phyloP scores from a whole-genome alignment of 1,140 invertebrate genomes.

The Cherax destructor region DNA sequence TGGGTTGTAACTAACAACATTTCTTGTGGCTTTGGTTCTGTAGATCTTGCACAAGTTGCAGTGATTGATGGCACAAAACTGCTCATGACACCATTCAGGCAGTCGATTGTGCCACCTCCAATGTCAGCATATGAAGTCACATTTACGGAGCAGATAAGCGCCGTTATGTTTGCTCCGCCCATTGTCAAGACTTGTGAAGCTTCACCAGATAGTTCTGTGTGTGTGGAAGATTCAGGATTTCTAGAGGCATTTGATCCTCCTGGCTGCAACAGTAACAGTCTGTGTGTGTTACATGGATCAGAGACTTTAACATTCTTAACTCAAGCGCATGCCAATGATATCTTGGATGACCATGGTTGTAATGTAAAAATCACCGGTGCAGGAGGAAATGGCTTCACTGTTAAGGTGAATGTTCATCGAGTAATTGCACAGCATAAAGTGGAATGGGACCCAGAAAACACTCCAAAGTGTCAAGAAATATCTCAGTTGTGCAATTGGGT shows the following conservation, averaged over 20 bases:
- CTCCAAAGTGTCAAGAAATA: not conserved
- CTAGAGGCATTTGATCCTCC: slow-evolving; percentile 74
- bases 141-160: slow-evolving; percentile 79
- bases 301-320: slow-evolving; percentile 60
- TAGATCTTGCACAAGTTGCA: slow-evolving; percentile 76
- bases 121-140: slow-evolving; percentile 83
- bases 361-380: slow-evolving; percentile 55
- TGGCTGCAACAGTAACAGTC: slow-evolving; percentile 73
- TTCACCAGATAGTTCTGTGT: slow-evolving; percentile 74
- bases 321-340: slow-evolving; percentile 30
- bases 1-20: slow-evolving; percentile 31
- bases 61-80: slow-evolving; percentile 86
- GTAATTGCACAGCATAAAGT: slow-evolving; percentile 49
- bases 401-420: slow-evolving; percentile 32
- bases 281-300: slow-evolving; percentile 71
- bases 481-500: slow-evolving; percentile 70
- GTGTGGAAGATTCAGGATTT: slow-evolving; percentile 73
- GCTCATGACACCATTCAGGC: slow-evolving; percentile 84
- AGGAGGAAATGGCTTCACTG: slow-evolving; percentile 63
- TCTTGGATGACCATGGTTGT: slow-evolving; percentile 27
- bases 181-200: slow-evolving; percentile 71
- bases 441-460: slow-evolving; percentile 12
- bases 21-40: slow-evolving; percentile 26
- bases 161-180: slow-evolving; percentile 79
- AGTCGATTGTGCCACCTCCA: slow-evolving; percentile 87